These are phyloP conservation scores for Halcyon chelicuti DNA, from an alignment of 2,797 vertebrate genomes.

Conservation along the genomic window DNA sequence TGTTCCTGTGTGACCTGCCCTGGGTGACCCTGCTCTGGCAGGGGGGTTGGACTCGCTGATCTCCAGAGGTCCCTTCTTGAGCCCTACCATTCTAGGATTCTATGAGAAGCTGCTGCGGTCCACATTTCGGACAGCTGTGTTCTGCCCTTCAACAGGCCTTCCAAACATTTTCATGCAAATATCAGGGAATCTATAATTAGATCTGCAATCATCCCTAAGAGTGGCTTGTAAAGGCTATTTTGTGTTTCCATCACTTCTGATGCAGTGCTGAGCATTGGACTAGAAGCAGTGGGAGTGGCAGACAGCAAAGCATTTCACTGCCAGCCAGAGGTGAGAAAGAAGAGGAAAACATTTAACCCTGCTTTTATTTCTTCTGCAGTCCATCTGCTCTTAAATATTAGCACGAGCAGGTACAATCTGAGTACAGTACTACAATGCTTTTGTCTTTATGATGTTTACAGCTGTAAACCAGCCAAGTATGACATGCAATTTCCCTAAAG, in stretches of 20 bases:
- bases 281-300: not conserved
- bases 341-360: not conserved
- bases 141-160: not conserved
- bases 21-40: too few species aligned
- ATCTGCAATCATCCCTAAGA: not conserved
- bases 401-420: not conserved
- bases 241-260: not conserved
- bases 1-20: too few species aligned
- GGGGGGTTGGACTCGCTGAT: too few species aligned
- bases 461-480: conserved; percentile 20
- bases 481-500: conserved; percentile 25
- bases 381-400: not conserved
- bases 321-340: not conserved
- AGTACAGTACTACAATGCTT: not conserved
- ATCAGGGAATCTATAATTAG: not conserved
- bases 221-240: not conserved
- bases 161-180: not conserved
- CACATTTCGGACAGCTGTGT: not conserved
- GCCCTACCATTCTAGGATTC: too few species aligned
- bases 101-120: not conserved
- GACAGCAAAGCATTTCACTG: not conserved
- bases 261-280: not conserved
- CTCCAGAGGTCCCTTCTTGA: too few species aligned
- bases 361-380: not conserved
- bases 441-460: conserved; percentile 20